Evolutionary conservation across 2,113 vertebrate genomes (phyloP).

Genomic region (Furnarius figulus): DNA sequence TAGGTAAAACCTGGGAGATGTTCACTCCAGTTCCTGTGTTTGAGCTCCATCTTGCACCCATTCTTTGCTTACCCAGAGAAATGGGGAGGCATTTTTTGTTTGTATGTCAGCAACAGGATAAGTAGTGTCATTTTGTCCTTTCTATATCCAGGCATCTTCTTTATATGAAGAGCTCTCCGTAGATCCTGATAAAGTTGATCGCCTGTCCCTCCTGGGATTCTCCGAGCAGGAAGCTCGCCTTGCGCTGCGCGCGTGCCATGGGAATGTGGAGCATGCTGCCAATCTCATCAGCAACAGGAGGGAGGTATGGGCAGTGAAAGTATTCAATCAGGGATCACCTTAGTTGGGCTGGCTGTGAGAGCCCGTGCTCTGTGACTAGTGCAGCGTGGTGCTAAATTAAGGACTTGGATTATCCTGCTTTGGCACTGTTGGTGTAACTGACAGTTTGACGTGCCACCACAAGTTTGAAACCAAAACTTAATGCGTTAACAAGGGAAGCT

Average conservation of each 20-base stretch:
- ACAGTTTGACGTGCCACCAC: neutral
- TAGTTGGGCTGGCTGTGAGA: neutral
- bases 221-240: constrained; percentile 89
- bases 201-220: constrained; percentile 86
- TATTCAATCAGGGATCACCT: neutral
- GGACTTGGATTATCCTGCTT: neutral
- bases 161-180: constrained; percentile 82
- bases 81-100: neutral
- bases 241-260: constrained; percentile 87
- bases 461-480: neutral
- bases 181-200: constrained; percentile 85
- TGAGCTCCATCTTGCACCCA: neutral
- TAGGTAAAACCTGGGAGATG: neutral
- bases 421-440: neutral
- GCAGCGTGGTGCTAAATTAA: neutral
- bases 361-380: neutral
- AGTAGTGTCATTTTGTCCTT: neutral
- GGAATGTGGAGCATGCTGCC: constrained; percentile 84
- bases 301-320: constrained; percentile 75
- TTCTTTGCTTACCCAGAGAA: neutral
- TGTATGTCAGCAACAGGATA: neutral
- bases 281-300: constrained; percentile 83
- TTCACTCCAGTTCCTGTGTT: neutral
- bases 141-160: constrained; percentile 75
- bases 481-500: neutral